These are phyloP conservation scores for Dascillus cervinus DNA, from an alignment of 2,888 invertebrate species.

Conservation along the genomic window DNA sequence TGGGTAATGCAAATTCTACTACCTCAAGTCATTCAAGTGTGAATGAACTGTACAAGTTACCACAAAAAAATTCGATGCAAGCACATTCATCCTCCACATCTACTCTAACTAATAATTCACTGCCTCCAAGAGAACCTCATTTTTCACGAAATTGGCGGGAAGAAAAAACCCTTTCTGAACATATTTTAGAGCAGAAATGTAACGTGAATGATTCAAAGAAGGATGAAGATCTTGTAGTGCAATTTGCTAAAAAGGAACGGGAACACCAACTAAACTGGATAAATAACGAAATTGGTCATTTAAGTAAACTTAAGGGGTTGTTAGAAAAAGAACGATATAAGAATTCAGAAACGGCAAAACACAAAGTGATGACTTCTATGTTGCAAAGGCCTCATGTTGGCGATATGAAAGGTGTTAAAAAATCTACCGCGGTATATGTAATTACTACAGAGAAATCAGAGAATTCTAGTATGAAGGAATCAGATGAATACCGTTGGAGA, in stretches of 20 bases:
- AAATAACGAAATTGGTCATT: slow-evolving; percentile 49
- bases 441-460: slow-evolving; percentile 22
- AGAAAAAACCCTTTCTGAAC: slow-evolving; percentile 44
- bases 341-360: background rate
- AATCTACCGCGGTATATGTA: slow-evolving; percentile 30
- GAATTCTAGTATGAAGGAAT: too few species aligned
- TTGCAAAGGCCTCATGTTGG: slow-evolving; percentile 10
- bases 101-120: too few species aligned
- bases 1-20: background rate
- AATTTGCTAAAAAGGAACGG: slow-evolving; percentile 45
- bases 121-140: too few species aligned
- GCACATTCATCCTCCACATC: slow-evolving; percentile 4
- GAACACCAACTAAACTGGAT: slow-evolving; percentile 51
- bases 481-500: too few species aligned
- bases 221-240: slow-evolving; percentile 24
- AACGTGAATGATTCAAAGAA: background rate
- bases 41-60: slow-evolving; percentile 2
- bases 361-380: background rate
- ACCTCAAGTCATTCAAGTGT: background rate
- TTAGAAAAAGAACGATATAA: slow-evolving; percentile 23
- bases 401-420: slow-evolving; percentile 19
- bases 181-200: slow-evolving; percentile 32
- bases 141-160: slow-evolving; percentile 40
- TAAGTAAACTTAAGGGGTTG: slow-evolving; percentile 46
- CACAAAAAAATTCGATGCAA: slow-evolving; percentile 1